Evolutionary conservation across 2,888 invertebrate genomes (phyloP).

Genomic region (Melanchra persicariae): DNA sequence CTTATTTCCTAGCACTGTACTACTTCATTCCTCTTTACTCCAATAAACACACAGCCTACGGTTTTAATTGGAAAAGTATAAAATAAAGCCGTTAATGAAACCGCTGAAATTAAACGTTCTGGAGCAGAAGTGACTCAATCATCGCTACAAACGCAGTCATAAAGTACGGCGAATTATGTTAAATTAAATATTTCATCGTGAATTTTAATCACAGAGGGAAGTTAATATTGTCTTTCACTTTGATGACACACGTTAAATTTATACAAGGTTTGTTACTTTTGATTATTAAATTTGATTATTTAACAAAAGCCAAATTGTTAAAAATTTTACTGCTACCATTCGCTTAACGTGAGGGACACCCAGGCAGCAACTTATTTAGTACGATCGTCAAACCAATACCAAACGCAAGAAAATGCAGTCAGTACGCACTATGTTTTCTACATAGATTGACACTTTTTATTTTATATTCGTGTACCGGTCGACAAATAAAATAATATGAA

Average conservation of each 20-base stretch:
- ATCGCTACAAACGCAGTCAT: neutral
- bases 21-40: no score
- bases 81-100: slow-evolving; percentile 18
- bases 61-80: slow-evolving; percentile 21
- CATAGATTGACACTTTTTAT: no score
- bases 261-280: neutral
- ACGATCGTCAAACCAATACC: neutral
- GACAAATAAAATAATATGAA: no score
- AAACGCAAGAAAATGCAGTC: neutral
- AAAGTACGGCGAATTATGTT: neutral
- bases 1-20: no score
- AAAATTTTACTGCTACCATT: no score
- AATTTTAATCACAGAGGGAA: neutral
- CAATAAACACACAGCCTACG: no score
- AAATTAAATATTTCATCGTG: neutral
- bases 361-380: neutral
- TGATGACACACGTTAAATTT: no score
- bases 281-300: neutral
- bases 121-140: slow-evolving; percentile 3
- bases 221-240: neutral
- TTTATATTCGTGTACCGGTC: no score
- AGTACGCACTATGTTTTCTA: no score
- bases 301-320: no score
- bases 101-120: slow-evolving; percentile 8
- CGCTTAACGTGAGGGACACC: no score